Base-by-base conservation (phyloP, 2,113 vertebrate genomes). In the Diadophis punctatus region DNA sequence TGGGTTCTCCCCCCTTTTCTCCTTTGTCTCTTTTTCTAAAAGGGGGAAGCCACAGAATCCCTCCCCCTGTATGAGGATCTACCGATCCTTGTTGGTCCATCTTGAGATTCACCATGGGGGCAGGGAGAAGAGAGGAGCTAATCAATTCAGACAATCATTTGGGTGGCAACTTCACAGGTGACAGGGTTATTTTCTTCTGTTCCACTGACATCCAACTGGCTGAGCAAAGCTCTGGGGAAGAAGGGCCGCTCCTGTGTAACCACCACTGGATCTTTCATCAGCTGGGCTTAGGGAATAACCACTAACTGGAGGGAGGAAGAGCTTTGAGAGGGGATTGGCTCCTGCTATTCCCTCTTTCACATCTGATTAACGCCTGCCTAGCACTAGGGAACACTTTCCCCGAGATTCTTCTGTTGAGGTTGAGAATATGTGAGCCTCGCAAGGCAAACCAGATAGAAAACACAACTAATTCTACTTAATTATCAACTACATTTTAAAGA, bases 81-180 rank as follows among this genome's bases (percentile, higher is more conserved):
- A 3, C 34, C 86, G 93, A 95, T 92, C 94, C 91, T 95, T 96
- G 93, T 95, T 96, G 96, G 96, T 91, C 58, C 95, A 93, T 95
- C 91, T 58, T 0, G 86, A 94, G 94, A 94, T 95, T 96, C 93
- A n/a, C 27, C 88, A 39, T 53, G 58, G 91, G 86, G 60, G 48
- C 39, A n/a, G 53, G 74, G 4, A 53, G 23, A 52, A 1, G 93
- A 94, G 94, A 93, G 93, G 94, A 95, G 94, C 95, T 97, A 96
- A 97, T 97, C 97, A 97, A 97, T 96, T 97, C 97, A 96, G 95
- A 94, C 95, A 97, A 97, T 96, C 96, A 94, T 96, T 95, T 96
- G 95, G 96, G 96, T 97, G 96, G 97, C 92, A 97, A 97, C 96
- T 96, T 96, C 94, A 96, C 94, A 96, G 95, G 63, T 97, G 96